Base-by-base conservation (phyloP, 1,140 invertebrate genomes). In the Penaeus indicus region DNA sequence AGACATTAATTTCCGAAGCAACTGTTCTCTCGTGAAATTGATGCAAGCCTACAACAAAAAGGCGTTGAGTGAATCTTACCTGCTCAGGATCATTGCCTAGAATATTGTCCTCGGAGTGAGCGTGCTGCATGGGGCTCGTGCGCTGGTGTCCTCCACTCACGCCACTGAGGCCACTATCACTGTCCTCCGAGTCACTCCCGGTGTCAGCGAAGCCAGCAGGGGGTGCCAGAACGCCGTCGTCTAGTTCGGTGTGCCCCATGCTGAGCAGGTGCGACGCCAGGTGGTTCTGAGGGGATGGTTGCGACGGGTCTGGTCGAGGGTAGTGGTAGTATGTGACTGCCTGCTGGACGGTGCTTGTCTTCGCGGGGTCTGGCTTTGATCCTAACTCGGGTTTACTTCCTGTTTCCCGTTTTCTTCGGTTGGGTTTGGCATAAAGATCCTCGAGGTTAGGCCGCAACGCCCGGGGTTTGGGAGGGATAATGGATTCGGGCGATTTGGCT, bases 121-220 rank as follows among this genome's bases (percentile, higher is more conserved):
- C 22, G 47, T 67, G 32, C 75, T 83, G 77, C 32, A 72, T 27
- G 3, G 18, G 67, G 3, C 42, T 21, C 21, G 78, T 22, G 42
- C 81, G 79, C 19, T 78, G 54, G 18, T 88, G 87, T 83, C 80
- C 85, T 60, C 84, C 89, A 60, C 89, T 90, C 38, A 86, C 85
- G 42, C 89, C 89, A 84, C 89, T 90, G 32, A 90, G 62, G n/a
- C 89, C 89, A 62, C 89, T 90, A 60, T 90, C 89, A 86, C 89
- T 90, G 16, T 85, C 89, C 67, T 86, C 79, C 42, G 89, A 90
- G 32, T 86, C 89, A n/a, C 84, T 86, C 1, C 27, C 89, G 25
- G 64, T 54, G 61, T 90, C 89, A 62, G 47, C 89, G 78, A 90
- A 90, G 42, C 85, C 89, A 32, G 78, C 89, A n/a, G 89, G 89